These are phyloP conservation scores for Neosalanx taihuensis DNA, from an alignment of 2,797 vertebrate species.

Conservation along the genomic window DNA sequence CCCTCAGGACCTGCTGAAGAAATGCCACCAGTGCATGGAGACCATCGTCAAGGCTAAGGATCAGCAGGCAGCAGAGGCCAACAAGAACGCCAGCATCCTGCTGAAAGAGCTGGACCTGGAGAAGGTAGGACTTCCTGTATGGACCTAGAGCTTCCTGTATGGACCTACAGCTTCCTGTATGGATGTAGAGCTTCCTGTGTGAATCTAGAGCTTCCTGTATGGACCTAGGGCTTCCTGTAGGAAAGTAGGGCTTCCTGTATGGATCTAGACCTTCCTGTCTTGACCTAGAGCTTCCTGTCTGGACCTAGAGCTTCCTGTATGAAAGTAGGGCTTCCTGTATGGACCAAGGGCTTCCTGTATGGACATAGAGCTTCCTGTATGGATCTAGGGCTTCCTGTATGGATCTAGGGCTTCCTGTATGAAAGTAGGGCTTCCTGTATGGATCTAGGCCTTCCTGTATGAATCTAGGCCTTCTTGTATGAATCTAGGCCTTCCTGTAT, in stretches of 20 bases:
- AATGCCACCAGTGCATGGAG: slow-evolving; percentile 90
- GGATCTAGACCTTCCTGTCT: too few relatives aligned
- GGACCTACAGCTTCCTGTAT: too few relatives aligned
- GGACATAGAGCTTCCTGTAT: too few relatives aligned
- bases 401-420: too few relatives aligned
- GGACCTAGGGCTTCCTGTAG: too few relatives aligned
- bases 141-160: too few relatives aligned
- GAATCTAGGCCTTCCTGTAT: too few relatives aligned
- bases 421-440: too few relatives aligned
- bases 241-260: too few relatives aligned
- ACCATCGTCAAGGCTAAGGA: slow-evolving; percentile 90
- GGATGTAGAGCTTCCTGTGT: too few relatives aligned
- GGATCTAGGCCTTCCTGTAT: neutral
- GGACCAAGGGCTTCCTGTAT: neutral
- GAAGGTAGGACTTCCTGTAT: slow-evolving; percentile 67
- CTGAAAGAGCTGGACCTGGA: slow-evolving; percentile 87
- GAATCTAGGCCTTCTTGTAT: neutral
- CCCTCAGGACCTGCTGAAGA: slow-evolving; percentile 82
- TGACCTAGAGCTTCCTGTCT: neutral
- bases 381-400: slow-evolving; percentile 66
- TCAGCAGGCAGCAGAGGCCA: slow-evolving; percentile 88
- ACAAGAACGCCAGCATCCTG: slow-evolving; percentile 88
- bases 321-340: too few relatives aligned
- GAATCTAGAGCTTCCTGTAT: slow-evolving; percentile 49
- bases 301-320: neutral